Evolutionary conservation across 2,888 invertebrate genomes (phyloP).

Genomic region (Iphiclides podalirius): DNA sequence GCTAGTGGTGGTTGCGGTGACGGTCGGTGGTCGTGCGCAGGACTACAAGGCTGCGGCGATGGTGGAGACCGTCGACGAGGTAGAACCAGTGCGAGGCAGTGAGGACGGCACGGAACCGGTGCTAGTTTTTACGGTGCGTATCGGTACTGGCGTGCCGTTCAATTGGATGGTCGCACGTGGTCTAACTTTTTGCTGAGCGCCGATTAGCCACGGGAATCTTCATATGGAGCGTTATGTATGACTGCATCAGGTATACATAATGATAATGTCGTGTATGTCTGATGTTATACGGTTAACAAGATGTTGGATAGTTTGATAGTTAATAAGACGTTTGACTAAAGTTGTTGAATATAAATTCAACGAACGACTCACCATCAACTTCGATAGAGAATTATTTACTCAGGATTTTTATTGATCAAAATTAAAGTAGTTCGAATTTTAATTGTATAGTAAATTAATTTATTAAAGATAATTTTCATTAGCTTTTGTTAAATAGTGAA

Average conservation of each 20-base stretch:
- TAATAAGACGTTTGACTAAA: too few relatives aligned
- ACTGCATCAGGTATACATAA: neutral
- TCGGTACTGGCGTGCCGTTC: constrained; percentile 7
- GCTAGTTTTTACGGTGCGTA: constrained; percentile 64
- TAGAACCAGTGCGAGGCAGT: constrained; percentile 36
- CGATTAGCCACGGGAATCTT: constrained; percentile 31
- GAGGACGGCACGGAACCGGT: constrained; percentile 51
- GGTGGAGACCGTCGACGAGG: constrained; percentile 36
- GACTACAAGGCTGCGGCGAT: constrained; percentile 36
- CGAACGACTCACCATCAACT: too few relatives aligned
- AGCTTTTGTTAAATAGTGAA: too few relatives aligned
- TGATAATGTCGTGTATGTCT: too few relatives aligned
- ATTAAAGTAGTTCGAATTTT: neutral
- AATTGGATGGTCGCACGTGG: constrained; percentile 1
- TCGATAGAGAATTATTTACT: too few relatives aligned
- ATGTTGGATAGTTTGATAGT: too few relatives aligned
- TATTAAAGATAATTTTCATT: too few relatives aligned
- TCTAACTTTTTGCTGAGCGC: constrained; percentile 36
- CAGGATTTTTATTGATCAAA: too few relatives aligned
- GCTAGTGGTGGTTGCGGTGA: constrained; percentile 38
- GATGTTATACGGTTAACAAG: too few relatives aligned
- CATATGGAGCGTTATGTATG: neutral
- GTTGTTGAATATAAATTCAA: too few relatives aligned
- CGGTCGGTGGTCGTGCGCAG: constrained; percentile 32
- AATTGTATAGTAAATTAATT: neutral